A percentile compares a stretch with the other conserved stretches of the same genome.
These are phyloP conservation scores for Pithecia hirsuta DNA, from an alignment of 2,797 vertebrate genomes.

Conservation along the genomic window DNA sequence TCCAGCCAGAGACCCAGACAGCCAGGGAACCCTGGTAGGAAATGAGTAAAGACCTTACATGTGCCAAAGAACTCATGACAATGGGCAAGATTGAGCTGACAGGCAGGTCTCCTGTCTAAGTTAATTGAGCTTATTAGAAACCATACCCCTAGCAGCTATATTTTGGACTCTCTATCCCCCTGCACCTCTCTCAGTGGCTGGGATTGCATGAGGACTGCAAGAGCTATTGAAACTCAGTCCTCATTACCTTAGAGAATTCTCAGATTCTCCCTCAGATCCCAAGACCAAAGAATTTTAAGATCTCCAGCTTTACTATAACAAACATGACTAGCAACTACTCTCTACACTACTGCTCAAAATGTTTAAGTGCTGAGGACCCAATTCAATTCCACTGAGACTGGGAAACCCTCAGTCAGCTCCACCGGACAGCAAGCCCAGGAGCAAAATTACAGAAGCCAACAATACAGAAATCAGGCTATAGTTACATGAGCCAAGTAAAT, in stretches of 20 bases:
- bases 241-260: background rate
- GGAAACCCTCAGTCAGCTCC: background rate
- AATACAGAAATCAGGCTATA: background rate
- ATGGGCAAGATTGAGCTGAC: background rate
- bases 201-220: background rate
- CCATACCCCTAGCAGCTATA: background rate
- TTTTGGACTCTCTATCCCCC: background rate
- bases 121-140: background rate
- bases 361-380: background rate
- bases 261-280: background rate
- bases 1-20: background rate
- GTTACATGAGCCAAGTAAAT: background rate
- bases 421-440: background rate
- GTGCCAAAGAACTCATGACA: background rate
- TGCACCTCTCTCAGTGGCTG: background rate
- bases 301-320: slow-evolving; percentile 20
- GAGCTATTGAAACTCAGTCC: background rate
- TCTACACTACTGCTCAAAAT: background rate
- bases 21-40: background rate
- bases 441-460: background rate
- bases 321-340: background rate
- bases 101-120: background rate
- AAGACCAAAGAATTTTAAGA: slow-evolving; percentile 21
- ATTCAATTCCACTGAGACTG: background rate
- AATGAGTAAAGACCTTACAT: background rate